These are phyloP conservation scores for Blastobasis adustella DNA, from an alignment of 2,888 invertebrate species.

Conservation along the genomic window DNA sequence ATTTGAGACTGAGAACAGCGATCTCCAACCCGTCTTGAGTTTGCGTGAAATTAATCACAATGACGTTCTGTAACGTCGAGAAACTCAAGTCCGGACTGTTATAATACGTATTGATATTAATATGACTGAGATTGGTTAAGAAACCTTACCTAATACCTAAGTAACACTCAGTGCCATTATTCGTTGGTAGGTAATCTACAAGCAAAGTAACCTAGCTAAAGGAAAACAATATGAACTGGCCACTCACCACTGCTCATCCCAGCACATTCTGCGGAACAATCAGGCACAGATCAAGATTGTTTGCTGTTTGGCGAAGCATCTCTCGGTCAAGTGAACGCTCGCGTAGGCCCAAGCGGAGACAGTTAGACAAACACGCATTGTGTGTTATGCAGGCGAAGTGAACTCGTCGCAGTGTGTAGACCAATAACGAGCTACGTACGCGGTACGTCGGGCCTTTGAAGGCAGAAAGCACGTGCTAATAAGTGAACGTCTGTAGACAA, in stretches of 20 bases:
- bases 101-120: not conserved
- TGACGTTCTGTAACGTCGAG: too few relatives aligned
- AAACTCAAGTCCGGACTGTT: not conserved
- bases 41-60: too few relatives aligned
- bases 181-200: not conserved
- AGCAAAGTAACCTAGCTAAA: not conserved
- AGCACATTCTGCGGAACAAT: conserved; percentile 60
- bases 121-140: not conserved
- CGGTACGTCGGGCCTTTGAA: too few relatives aligned
- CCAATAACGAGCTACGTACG: too few relatives aligned
- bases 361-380: conserved; percentile 58
- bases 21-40: too few relatives aligned
- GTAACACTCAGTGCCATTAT: not conserved
- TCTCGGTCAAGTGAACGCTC: conserved; percentile 60
- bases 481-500: too few relatives aligned
- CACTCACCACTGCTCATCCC: not conserved
- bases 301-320: conserved; percentile 50
- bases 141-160: not conserved
- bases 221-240: not conserved
- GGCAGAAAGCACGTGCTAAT: too few relatives aligned
- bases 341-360: conserved; percentile 55
- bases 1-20: too few relatives aligned
- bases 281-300: conserved; percentile 57
- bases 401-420: too few relatives aligned
- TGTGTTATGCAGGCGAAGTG: too few relatives aligned